Conservation (phyloP, 2,113 vertebrate genomes). For the Stigmatopora nigra region DNA sequence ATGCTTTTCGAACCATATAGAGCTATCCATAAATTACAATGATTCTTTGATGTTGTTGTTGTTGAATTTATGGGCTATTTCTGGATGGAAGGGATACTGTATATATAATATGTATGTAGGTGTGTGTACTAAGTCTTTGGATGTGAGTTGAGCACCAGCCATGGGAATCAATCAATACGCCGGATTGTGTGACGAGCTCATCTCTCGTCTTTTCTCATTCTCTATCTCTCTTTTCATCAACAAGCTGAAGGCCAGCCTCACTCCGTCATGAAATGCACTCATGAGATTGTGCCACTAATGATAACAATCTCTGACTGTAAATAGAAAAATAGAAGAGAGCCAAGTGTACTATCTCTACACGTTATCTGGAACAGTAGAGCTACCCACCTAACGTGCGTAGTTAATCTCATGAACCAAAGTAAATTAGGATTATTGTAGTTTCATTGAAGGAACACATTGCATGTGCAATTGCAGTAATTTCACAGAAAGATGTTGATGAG, state of each 20-base stretch:
- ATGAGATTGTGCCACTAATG: slow-evolving; percentile 12
- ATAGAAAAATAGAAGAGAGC: background rate
- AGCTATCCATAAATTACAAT: background rate
- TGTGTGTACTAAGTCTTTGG: slow-evolving; percentile 48
- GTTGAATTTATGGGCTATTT: slow-evolving; percentile 34
- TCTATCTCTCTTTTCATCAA: slow-evolving; percentile 18
- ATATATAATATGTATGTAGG: slow-evolving; percentile 7
- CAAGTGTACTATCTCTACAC: background rate
- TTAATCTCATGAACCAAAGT: background rate
- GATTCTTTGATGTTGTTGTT: background rate
- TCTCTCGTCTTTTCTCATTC: background rate
- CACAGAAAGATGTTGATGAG: slow-evolving; percentile 23
- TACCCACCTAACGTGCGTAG: background rate
- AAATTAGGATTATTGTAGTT: background rate
- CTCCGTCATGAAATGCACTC: slow-evolving; percentile 17
- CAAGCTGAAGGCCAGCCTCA: slow-evolving; percentile 10
- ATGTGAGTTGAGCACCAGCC: slow-evolving; percentile 38
- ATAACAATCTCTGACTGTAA: background rate
- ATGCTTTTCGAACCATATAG: too few species aligned
- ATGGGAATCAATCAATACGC: slow-evolving; percentile 59
- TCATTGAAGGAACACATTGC: slow-evolving; percentile 21
- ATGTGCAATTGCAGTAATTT: slow-evolving; percentile 13
- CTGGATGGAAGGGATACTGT: slow-evolving; percentile 25
- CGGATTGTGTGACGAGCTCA: slow-evolving; percentile 47
- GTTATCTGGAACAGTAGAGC: background rate